Conservation (phyloP, 2,888 invertebrate species). For the Parochlus steinenii region DNA sequence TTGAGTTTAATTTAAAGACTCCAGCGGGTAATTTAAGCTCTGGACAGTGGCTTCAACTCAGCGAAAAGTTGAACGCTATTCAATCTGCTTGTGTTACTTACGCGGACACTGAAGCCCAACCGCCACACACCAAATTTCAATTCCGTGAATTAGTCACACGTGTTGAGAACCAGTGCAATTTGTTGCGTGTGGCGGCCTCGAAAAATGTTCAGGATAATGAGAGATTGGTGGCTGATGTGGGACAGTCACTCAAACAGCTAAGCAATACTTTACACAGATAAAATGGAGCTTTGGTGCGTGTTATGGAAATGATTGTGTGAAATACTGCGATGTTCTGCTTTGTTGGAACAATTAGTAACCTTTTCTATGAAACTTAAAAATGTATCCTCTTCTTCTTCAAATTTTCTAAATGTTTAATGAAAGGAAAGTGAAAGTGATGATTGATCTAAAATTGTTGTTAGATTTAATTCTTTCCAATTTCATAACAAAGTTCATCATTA, state of each 20-base stretch:
- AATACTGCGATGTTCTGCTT: neutral
- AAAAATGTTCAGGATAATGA: conserved; percentile 51
- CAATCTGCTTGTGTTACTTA: conserved; percentile 70
- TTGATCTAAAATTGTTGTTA: too few relatives aligned
- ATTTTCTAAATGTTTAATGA: too few relatives aligned
- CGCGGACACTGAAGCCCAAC: conserved; percentile 58
- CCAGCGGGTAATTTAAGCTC: conserved; percentile 32
- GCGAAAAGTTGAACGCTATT: conserved; percentile 65
- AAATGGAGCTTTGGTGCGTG: conserved; percentile 16
- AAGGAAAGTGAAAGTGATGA: too few relatives aligned
- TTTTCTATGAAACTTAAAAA: too few relatives aligned
- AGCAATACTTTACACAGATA: conserved; percentile 32
- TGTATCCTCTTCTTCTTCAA: too few relatives aligned
- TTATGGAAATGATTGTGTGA: neutral
- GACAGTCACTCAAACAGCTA: conserved; percentile 30
- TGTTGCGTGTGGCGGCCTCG: conserved; percentile 49
- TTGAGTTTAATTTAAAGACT: conserved; percentile 47
- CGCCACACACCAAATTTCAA: conserved; percentile 77
- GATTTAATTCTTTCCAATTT: too few relatives aligned
- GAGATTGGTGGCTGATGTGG: conserved; percentile 50
- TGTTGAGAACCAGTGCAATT: conserved; percentile 50
- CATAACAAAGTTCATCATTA: too few relatives aligned
- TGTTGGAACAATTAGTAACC: too few relatives aligned
- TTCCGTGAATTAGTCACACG: conserved; percentile 58
- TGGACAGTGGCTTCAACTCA: conserved; percentile 61